Percentiles rank a stretch among this genome's conserved stretches.
These are phyloP conservation scores for Clarias macrocephalus DNA, from an alignment of 2,113 vertebrate species.

Conservation along the genomic window DNA sequence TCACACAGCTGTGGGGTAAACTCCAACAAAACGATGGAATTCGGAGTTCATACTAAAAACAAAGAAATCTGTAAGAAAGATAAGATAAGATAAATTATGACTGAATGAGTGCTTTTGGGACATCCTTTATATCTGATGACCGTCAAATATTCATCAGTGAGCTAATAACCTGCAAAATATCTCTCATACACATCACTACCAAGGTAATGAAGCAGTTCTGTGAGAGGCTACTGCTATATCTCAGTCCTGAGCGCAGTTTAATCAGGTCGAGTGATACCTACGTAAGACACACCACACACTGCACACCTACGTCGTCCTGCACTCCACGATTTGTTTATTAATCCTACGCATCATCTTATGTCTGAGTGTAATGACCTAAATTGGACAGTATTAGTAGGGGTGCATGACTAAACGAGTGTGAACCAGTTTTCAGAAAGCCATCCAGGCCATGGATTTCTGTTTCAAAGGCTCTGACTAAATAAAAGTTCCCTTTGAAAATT, in stretches of 20 bases:
- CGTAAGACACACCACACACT: conserved; percentile 1
- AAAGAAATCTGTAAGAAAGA: neutral
- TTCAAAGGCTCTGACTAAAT: neutral
- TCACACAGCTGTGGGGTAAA: neutral
- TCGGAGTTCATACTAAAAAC: neutral
- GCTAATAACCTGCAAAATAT: neutral
- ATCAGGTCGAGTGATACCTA: conserved; percentile 7
- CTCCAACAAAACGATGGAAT: neutral
- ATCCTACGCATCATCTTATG: neutral
- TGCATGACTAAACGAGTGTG: conserved; percentile 12
- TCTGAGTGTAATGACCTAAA: neutral
- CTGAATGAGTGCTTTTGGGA: neutral
- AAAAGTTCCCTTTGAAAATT: neutral
- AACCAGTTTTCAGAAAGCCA: neutral
- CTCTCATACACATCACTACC: conserved; percentile 16
- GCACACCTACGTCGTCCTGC: neutral
- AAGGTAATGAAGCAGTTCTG: conserved; percentile 21
- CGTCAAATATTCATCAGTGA: neutral
- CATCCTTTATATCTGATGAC: neutral
- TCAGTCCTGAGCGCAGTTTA: conserved; percentile 33
- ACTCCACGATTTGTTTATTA: neutral
- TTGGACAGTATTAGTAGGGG: neutral
- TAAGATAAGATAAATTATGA: neutral
- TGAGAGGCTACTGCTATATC: neutral
- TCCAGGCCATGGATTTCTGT: neutral